Base-by-base conservation (phyloP, 1,140 invertebrate species). In the Bombyx mandarina region DNA sequence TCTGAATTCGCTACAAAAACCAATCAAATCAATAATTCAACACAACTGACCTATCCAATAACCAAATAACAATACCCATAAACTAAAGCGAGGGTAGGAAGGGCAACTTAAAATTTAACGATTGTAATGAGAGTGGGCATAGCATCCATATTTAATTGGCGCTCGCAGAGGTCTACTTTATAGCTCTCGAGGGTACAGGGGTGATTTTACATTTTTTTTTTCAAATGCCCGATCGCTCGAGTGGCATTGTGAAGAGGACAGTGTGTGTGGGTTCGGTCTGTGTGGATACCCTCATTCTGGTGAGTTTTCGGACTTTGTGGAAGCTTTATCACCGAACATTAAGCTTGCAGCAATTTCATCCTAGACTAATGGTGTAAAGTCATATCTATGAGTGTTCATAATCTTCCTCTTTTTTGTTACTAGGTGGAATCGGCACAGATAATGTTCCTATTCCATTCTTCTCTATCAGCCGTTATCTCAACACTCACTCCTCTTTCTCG, bases 121-220 rank as follows among this genome's bases (percentile, higher is more conserved):
- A 61, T 51, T 57, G 75, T 79, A 81, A 83, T 77, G 70, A 80
- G 78, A 83, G 78, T 78, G 77, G 70, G 64, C 69, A 67, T 61
- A 61, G 61, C 79, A 84, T 84, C 67, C 76, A 84, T 84, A 84
- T 84, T 84, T 84, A 84, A 84, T 84, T 84, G 81, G 78, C 66
- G 66, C 60, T 53, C 63, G 67, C 67, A 71, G 71, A 54, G 22
- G n/a, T 59, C 61, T 77, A 72, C 67, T 82, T 84, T 84, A 84
- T 74, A 70, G 72, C 69, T 65, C 77, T 75, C 75, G 58, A 58
- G 62, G 64, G 66, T 58, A 65, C 57, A 71, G 71, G 79, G 76
- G 73, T 73, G 74, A 77, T 83, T 83, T 83, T 77, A 79, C 73
- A 71, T 71, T 76, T 78, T 75, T 78, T 76, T 76, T 83, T 82